These are phyloP conservation scores for Eumeta japonica DNA, from an alignment of 1,140 invertebrate genomes.

Conservation along the genomic window DNA sequence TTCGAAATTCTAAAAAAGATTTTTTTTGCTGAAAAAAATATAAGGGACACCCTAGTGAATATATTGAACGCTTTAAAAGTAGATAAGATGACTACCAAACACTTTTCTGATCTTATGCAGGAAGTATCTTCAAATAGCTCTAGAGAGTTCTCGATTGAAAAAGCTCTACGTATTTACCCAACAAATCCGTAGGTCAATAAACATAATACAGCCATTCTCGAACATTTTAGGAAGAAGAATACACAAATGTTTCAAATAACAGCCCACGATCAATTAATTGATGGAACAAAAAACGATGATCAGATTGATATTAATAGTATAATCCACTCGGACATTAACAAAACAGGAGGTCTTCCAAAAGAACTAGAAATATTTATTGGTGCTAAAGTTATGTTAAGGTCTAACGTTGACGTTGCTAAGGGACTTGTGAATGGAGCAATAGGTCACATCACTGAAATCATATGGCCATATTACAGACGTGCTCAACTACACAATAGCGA, in stretches of 20 bases:
- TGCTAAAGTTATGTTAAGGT: constrained; percentile 15
- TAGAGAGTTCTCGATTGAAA: constrained; percentile 12
- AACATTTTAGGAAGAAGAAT: constrained; percentile 8
- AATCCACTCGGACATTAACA: constrained; percentile 9
- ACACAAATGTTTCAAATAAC: constrained; percentile 9
- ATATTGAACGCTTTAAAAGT: constrained; percentile 16
- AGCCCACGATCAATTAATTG: constrained; percentile 9
- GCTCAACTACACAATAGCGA: too few species aligned
- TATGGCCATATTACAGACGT: constrained; percentile 8
- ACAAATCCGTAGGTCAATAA: constrained; percentile 10
- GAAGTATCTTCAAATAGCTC: constrained; percentile 5
- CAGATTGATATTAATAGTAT: constrained; percentile 7
- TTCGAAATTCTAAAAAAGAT: too few species aligned
- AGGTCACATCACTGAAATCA: constrained; percentile 8
- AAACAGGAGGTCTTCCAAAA: constrained; percentile 10
- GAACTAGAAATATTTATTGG: too few species aligned
- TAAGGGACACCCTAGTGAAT: too few species aligned
- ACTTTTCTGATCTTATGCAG: constrained; percentile 8
- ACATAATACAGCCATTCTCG: constrained; percentile 9
- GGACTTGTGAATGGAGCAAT: constrained; percentile 9
- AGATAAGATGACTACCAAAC: constrained; percentile 7
- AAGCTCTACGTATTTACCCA: constrained; percentile 14
- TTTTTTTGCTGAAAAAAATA: too few species aligned
- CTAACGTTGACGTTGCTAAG: constrained; percentile 14
- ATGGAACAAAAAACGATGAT: constrained; percentile 6